Evolutionary conservation across 2,888 invertebrate genomes (phyloP).

Genomic region (Leucozona laternaria): DNA sequence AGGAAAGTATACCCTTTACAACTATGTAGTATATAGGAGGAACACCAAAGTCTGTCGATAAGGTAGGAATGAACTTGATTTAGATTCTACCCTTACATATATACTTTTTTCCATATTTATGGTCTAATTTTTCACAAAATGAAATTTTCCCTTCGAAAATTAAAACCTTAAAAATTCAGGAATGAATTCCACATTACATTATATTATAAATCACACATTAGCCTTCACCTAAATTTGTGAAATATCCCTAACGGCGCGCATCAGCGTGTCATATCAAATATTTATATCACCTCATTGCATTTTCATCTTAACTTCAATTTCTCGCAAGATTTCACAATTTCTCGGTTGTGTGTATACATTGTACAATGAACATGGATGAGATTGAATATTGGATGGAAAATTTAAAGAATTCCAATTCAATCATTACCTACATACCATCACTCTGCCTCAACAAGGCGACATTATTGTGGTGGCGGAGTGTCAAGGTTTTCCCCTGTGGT

Average conservation of each 20-base stretch:
- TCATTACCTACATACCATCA: not conserved
- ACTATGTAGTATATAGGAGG: too few relatives aligned
- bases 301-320: conserved; percentile 31
- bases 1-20: too few relatives aligned
- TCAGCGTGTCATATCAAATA: conserved; percentile 6
- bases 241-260: not conserved
- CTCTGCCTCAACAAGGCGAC: not conserved
- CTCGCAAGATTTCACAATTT: conserved; percentile 40
- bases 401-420: conserved; percentile 5
- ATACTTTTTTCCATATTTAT: too few relatives aligned
- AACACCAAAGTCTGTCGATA: too few relatives aligned
- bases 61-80: too few relatives aligned
- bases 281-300: conserved; percentile 18
- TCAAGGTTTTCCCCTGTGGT: conserved; percentile 35
- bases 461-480: conserved; percentile 5
- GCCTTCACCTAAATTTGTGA: not conserved
- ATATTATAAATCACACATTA: not conserved
- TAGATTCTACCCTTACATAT: too few relatives aligned
- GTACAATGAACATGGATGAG: not conserved
- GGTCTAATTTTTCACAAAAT: too few relatives aligned
- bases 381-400: conserved; percentile 4
- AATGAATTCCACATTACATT: not conserved
- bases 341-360: too few relatives aligned
- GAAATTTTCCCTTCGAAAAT: too few relatives aligned
- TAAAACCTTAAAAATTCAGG: not conserved